Evolutionary conservation across 2,888 invertebrate species (phyloP).

Genomic region (Stenotaenia linearis): DNA sequence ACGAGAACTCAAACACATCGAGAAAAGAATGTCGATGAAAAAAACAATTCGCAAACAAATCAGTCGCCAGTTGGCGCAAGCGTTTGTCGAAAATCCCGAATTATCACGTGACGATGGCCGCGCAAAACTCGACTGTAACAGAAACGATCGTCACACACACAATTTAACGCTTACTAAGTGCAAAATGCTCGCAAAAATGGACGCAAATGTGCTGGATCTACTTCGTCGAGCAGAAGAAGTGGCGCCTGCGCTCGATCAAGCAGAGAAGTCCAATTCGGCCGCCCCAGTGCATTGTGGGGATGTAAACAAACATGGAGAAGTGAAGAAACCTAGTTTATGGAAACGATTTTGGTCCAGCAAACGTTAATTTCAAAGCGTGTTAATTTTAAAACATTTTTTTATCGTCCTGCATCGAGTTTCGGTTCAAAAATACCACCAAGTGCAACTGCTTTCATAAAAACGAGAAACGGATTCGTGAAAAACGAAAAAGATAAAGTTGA

Average conservation of each 20-base stretch:
- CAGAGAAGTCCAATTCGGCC: neutral
- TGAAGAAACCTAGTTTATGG: conserved; percentile 30
- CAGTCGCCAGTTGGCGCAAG: conserved; percentile 72
- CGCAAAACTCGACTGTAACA: neutral
- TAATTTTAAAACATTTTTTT: neutral
- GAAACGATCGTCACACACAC: conserved; percentile 26
- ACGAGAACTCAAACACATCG: conserved; percentile 60
- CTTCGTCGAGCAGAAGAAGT: neutral
- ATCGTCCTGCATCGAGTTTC: too few relatives aligned
- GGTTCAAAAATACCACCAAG: neutral
- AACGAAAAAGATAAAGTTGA: neutral
- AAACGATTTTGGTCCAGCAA: conserved; percentile 28
- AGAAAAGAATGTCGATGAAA: conserved; percentile 78
- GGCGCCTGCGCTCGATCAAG: neutral
- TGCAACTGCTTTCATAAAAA: neutral
- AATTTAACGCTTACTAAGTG: conserved; percentile 31
- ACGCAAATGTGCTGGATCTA: conserved; percentile 32
- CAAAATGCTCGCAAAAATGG: conserved; percentile 29
- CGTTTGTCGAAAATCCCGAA: conserved; percentile 36
- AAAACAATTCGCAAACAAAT: conserved; percentile 79
- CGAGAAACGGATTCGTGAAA: neutral
- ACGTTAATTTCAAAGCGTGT: neutral
- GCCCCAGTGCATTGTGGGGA: neutral
- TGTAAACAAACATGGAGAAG: neutral
- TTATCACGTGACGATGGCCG: neutral